A percentile compares a stretch with the other conserved stretches of the same genome.
Evolutionary conservation across 2,888 invertebrate genomes (phyloP).

Genomic region (Bellardia bayeri): DNA sequence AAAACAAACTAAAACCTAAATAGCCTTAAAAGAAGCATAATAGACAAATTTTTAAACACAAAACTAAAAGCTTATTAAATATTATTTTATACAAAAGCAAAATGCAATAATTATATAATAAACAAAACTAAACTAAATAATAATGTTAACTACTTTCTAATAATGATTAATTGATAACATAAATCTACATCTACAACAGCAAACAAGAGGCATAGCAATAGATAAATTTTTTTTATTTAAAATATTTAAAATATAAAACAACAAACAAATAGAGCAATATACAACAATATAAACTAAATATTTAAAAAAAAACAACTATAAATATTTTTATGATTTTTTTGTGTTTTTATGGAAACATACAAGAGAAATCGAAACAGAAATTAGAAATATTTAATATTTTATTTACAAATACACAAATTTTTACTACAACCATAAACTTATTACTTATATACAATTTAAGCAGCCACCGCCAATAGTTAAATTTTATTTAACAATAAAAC

Average conservation of each 20-base stretch:
- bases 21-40: conserved; percentile 74
- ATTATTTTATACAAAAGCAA: conserved; percentile 62
- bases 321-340: conserved; percentile 56
- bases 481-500: conserved; percentile 61
- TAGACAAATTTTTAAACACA: conserved; percentile 62
- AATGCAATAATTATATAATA: conserved; percentile 76
- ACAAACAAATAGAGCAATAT: conserved; percentile 65
- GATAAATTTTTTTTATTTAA: conserved; percentile 69
- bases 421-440: conserved; percentile 42
- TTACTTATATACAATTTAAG: conserved; percentile 55
- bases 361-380: conserved; percentile 9
- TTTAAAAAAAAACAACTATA: conserved; percentile 50
- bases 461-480: conserved; percentile 75
- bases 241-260: conserved; percentile 31
- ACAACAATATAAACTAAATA: conserved; percentile 30
- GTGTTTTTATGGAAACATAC: conserved; percentile 41
- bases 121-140: conserved; percentile 64
- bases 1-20: conserved; percentile 74
- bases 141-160: conserved; percentile 71
- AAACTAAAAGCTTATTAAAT: conserved; percentile 43
- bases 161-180: conserved; percentile 57
- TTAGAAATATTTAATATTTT: conserved; percentile 60
- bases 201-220: conserved; percentile 73
- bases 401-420: conserved; percentile 66
- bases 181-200: conserved; percentile 59